Evolutionary conservation across 2,888 invertebrate species (phyloP), one percentile per base, ranked within the genome.

Genomic region (Carcina quercana): DNA sequence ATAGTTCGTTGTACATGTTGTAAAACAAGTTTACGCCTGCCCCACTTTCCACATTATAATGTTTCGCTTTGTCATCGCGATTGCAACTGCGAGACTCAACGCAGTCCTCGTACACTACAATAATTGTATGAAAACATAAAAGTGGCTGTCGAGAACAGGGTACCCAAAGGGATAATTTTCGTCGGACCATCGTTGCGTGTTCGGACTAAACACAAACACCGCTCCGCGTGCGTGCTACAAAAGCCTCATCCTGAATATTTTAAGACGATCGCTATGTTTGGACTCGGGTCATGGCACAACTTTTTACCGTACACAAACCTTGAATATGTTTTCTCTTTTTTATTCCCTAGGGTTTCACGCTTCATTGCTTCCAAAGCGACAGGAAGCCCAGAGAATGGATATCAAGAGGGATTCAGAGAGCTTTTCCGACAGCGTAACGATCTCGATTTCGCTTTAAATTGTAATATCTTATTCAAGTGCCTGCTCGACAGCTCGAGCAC

Each of bases 201-300:
- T 53, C 66, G 57, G 57, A 62, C 67, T 47, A 64, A 64, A 69
- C 64, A 68, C 55, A 70, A 69, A 74, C 68, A 67, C 63, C 42
- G 50, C 49, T 44, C 47, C 57, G 48, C 67, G 66, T 71, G 75
- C 75, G 73, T 75, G 75, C 50, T 45, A 43, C 38, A 41, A 43
- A 55, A 53, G 51, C 58, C 58, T 50, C 40, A 60, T 67, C 62
- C 64, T 73, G 70, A 73, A 73, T 73, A 73, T 71, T 73, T 73
- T 59, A 71, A 64, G 64, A 65, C 58, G 40, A 39, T 51, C 45
- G 50, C 48, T 61, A 56, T 47, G 46, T 65, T 59, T 58, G 58
- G 50, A 52, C 47, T 42, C 34, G 42, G 48, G 48, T 46, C 52
- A 44, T 51, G 46, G 42, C 44, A 50, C 42, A 45, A 47, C 44